phyloP scores from a whole-genome alignment of 2,113 vertebrate genomes.

The Oryzias celebensis region DNA sequence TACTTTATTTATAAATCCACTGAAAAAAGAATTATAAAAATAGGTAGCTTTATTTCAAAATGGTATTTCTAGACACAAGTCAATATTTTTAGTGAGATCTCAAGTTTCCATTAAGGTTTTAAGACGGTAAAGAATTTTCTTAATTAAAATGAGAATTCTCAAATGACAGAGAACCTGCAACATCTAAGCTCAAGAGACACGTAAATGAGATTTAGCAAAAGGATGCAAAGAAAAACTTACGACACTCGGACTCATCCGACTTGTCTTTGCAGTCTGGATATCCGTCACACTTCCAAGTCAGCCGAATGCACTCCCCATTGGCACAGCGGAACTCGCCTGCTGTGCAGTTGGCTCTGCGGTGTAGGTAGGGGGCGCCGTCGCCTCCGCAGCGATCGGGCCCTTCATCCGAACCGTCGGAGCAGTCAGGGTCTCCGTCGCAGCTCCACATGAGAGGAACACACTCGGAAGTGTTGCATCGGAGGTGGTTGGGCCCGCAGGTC shows the following conservation, averaged over 20 bases:
- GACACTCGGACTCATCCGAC: constrained; percentile 91
- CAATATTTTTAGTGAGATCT: no score
- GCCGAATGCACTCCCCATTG: constrained; percentile 89
- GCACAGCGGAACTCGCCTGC: constrained; percentile 86
- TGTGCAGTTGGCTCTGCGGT: constrained; percentile 78
- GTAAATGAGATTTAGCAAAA: neutral
- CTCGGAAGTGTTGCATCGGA: constrained; percentile 88
- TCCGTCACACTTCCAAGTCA: constrained; percentile 94
- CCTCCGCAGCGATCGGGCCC: constrained; percentile 83
- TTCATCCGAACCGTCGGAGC: constrained; percentile 89
- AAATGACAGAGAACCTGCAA: neutral
- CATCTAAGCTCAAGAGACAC: neutral
- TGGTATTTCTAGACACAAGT: no score
- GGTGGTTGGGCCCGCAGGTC: constrained; percentile 87
- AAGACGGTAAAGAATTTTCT: no score
- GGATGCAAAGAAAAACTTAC: constrained; percentile 77
- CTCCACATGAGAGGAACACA: constrained; percentile 94
- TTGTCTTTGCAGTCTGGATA: constrained; percentile 98
- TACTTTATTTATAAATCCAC: no score
- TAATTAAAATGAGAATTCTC: neutral
- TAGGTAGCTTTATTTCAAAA: no score
- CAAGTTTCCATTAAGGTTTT: no score
- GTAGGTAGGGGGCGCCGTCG: constrained; percentile 51
- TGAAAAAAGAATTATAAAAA: no score
- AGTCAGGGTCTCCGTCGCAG: constrained; percentile 93